phyloP scores from a whole-genome alignment of 2,797 vertebrate genomes.

The Danio kyathit region DNA sequence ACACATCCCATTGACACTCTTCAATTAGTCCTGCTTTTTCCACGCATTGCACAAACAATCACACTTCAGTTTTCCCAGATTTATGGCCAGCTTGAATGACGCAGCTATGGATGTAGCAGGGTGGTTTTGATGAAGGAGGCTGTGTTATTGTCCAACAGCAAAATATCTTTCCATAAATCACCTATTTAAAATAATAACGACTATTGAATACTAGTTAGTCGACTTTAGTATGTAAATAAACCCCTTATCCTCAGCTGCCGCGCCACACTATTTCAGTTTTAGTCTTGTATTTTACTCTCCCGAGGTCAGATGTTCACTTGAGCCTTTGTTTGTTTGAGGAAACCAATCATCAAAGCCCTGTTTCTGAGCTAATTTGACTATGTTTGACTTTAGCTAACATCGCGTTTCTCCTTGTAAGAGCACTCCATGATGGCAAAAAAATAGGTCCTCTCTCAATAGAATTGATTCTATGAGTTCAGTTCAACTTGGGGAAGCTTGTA shows the following conservation, averaged over 20 bases:
- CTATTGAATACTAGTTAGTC: conserved; percentile 11
- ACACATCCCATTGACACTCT: conserved; percentile 8
- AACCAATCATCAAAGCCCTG: background rate
- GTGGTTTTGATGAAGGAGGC: background rate
- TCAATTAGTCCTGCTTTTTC: conserved; percentile 2
- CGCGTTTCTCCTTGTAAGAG: conserved; percentile 72
- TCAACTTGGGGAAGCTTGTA: conserved; percentile 39
- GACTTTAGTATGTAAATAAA: conserved; percentile 36
- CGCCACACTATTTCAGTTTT: conserved; percentile 16
- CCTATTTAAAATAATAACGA: conserved; percentile 18
- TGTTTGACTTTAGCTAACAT: conserved; percentile 55
- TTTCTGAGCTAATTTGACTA: conserved; percentile 61
- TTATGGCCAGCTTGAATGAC: conserved; percentile 6
- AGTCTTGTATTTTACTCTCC: conserved; percentile 17
- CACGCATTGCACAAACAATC: background rate
- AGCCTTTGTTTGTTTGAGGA: conserved; percentile 15
- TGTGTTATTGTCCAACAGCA: background rate
- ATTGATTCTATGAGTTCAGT: conserved; percentile 39
- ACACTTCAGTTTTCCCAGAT: background rate
- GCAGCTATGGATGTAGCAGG: conserved; percentile 6
- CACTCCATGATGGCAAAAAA: conserved; percentile 74
- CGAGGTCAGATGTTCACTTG: conserved; percentile 6
- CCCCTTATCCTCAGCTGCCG: conserved; percentile 21
- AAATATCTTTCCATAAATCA: conserved; percentile 1
- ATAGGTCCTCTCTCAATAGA: conserved; percentile 56